Conservation (phyloP, 2,888 invertebrate genomes). For the Eutolmus rufibarbis region DNA sequence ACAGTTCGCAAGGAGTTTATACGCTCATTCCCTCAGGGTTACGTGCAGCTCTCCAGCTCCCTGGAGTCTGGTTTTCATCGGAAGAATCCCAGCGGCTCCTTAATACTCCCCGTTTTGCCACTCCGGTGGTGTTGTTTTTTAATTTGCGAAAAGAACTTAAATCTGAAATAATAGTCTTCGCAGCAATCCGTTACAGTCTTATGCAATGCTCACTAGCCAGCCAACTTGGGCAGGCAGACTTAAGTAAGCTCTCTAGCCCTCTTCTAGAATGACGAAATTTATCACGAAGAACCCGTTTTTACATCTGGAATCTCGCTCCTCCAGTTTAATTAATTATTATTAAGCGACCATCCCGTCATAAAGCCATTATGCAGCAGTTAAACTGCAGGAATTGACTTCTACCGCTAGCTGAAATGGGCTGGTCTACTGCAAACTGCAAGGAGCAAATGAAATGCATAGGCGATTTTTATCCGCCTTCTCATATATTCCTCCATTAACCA, state of each 20-base stretch:
- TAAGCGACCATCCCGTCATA: neutral
- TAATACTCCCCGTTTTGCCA: neutral
- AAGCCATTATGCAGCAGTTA: neutral
- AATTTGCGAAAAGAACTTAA: neutral
- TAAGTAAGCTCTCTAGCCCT: neutral
- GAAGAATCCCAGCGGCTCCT: neutral
- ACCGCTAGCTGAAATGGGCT: neutral
- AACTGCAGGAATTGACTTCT: neutral
- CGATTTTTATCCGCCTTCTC: neutral
- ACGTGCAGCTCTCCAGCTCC: neutral
- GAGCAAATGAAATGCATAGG: neutral
- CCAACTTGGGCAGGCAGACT: neutral
- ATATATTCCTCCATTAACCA: constrained; percentile 8
- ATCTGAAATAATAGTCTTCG: neutral
- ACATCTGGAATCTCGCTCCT: neutral
- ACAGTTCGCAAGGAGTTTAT: constrained; percentile 43
- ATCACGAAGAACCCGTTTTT: constrained; percentile 10
- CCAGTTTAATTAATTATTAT: neutral
- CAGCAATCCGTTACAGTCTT: neutral
- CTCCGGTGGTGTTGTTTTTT: neutral
- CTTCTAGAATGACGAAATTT: neutral
- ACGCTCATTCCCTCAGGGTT: constrained; percentile 34
- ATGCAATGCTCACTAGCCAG: neutral
- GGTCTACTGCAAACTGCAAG: neutral
- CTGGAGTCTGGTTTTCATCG: neutral